Conservation (phyloP, 2,797 vertebrate species). For the Aldrovandia affinis region DNA sequence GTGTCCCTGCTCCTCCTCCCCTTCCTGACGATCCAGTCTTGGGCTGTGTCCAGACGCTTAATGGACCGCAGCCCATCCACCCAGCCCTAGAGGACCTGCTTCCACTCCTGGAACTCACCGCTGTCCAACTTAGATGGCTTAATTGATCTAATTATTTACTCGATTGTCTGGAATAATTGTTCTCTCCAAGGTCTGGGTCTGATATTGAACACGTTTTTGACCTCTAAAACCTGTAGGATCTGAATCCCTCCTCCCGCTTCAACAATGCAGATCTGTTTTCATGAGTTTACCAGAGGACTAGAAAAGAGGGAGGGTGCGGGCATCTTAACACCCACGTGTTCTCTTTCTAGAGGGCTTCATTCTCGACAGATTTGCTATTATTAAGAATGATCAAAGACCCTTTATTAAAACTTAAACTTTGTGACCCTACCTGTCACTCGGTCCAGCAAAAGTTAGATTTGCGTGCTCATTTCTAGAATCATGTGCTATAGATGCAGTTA, state of each 20-base stretch:
- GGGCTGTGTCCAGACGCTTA: slow-evolving; percentile 71
- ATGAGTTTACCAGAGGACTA: not conserved
- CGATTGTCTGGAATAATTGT: slow-evolving; percentile 73
- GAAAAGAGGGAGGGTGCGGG: not conserved
- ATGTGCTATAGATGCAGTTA: not conserved
- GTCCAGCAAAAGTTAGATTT: too few species aligned
- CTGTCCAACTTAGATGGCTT: slow-evolving; percentile 65
- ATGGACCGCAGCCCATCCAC: slow-evolving; percentile 74
- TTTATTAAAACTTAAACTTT: not conserved
- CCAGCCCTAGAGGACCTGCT: slow-evolving; percentile 65
- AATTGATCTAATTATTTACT: slow-evolving; percentile 79
- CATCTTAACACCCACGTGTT: not conserved
- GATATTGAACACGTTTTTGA: slow-evolving; percentile 39
- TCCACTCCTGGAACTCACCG: slow-evolving; percentile 56
- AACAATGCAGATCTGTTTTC: not conserved
- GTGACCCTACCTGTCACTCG: too few species aligned
- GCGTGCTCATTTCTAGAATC: not conserved
- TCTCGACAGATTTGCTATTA: too few species aligned
- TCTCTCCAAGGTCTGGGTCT: slow-evolving; percentile 66
- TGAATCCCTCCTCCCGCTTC: not conserved
- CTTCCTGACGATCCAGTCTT: slow-evolving; percentile 51
- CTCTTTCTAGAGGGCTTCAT: not conserved
- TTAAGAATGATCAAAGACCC: too few species aligned
- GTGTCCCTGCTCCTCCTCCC: not conserved
- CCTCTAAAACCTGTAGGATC: slow-evolving; percentile 44